Evolutionary conservation across 2,113 vertebrate species (phyloP).

Genomic region (Kryptolebias marmoratus): DNA sequence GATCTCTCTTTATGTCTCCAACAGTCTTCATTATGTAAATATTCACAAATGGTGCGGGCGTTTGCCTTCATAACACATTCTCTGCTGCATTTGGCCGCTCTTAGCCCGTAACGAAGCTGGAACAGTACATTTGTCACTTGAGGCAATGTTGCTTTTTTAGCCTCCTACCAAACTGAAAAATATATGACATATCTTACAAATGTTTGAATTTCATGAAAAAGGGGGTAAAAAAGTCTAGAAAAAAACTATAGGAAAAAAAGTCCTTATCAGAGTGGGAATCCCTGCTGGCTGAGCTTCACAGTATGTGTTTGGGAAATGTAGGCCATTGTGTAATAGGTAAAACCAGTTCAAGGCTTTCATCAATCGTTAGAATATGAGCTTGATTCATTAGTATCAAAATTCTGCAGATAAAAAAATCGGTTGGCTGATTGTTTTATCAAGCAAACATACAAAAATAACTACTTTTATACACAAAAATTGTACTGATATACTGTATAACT

Average conservation of each 20-base stretch:
- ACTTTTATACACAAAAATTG: too few relatives aligned
- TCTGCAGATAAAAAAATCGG: neutral
- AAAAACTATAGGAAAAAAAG: conserved; percentile 28
- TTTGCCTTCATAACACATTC: conserved; percentile 10
- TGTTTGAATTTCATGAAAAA: conserved; percentile 9
- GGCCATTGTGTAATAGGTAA: neutral
- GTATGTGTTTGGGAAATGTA: conserved; percentile 26
- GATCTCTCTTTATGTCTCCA: neutral
- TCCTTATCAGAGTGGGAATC: conserved; percentile 7
- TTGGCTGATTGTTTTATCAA: too few relatives aligned
- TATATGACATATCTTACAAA: conserved; percentile 15
- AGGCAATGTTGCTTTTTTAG: conserved; percentile 20
- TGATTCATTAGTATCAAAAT: neutral
- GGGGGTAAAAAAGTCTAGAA: neutral
- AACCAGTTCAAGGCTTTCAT: conserved; percentile 5
- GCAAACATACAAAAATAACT: too few relatives aligned
- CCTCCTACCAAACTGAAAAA: conserved; percentile 11
- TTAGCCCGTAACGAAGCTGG: conserved; percentile 9
- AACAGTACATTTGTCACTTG: conserved; percentile 35
- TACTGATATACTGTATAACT: too few relatives aligned
- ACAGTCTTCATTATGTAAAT: conserved; percentile 5
- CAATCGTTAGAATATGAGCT: neutral
- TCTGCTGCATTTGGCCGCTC: conserved; percentile 3
- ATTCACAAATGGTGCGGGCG: neutral
- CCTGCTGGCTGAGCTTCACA: conserved; percentile 19